Evolutionary conservation across 1,140 invertebrate species (phyloP).

Genomic region (Achroia grisella): DNA sequence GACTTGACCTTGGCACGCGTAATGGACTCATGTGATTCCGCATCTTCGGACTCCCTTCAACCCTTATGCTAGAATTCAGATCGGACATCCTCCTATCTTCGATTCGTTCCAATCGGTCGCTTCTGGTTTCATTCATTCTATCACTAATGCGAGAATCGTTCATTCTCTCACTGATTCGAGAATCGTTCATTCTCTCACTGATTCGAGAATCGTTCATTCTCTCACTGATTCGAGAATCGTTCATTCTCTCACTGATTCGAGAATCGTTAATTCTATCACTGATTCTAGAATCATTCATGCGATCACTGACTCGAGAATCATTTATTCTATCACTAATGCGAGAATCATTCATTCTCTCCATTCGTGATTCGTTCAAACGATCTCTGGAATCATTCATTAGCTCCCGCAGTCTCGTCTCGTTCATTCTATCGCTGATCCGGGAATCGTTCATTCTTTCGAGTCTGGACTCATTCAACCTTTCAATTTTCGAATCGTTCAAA

Average conservation of each 20-base stretch:
- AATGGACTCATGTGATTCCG: conserved; percentile 46
- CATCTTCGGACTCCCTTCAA: conserved; percentile 52
- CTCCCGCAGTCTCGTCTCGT: conserved; percentile 26
- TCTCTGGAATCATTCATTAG: conserved; percentile 17
- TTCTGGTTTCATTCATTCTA: conserved; percentile 22
- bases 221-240: conserved; percentile 15
- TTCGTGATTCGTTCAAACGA: conserved; percentile 12
- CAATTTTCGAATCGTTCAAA: conserved; percentile 15
- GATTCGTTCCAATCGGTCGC: conserved; percentile 23
- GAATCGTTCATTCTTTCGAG: conserved; percentile 16
- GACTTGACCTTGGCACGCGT: conserved; percentile 40
- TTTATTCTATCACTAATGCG: conserved; percentile 18
- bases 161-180: conserved; percentile 19
- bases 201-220: conserved; percentile 19
- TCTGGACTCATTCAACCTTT: conserved; percentile 5
- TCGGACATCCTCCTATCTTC: conserved; percentile 47
- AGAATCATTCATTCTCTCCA: conserved; percentile 17
- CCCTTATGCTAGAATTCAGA: conserved; percentile 47
- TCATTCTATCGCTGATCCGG: conserved; percentile 19
- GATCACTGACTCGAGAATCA: conserved; percentile 21
- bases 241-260: conserved; percentile 18
- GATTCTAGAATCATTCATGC: conserved; percentile 11
- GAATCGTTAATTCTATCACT: conserved; percentile 23
- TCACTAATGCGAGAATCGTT: conserved; percentile 7
- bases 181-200: conserved; percentile 17